Percentiles rank a stretch among this genome's conserved stretches.
Conservation (phyloP, 2,888 invertebrate species). For the Andrena chrysosceles region DNA sequence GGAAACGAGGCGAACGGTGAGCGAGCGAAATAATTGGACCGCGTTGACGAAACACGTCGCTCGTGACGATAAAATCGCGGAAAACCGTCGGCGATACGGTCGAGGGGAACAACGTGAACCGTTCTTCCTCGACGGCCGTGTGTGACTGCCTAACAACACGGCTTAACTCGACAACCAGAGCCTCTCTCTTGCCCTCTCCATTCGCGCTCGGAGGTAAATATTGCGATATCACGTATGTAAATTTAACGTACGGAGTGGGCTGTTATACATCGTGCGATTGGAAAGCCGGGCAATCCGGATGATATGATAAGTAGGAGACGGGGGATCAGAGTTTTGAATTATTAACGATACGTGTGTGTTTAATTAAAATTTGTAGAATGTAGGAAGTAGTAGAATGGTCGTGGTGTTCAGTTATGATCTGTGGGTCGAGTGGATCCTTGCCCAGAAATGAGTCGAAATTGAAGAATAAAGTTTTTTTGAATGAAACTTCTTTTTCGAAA, state of each 20-base stretch:
- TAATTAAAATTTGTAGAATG: too few relatives aligned
- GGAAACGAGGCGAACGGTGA: not conserved
- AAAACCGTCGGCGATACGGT: not conserved
- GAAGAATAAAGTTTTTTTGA: too few relatives aligned
- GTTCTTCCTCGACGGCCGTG: constrained; percentile 20
- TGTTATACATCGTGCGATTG: not conserved
- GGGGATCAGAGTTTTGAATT: too few relatives aligned
- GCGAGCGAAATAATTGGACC: constrained; percentile 1
- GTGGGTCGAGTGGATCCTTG: too few relatives aligned
- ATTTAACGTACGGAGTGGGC: constrained; percentile 11
- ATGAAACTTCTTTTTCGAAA: too few relatives aligned
- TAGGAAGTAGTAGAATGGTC: too few relatives aligned
- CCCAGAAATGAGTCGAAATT: too few relatives aligned
- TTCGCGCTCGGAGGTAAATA: constrained; percentile 57
- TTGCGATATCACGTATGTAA: constrained; percentile 40
- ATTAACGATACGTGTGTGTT: too few relatives aligned
- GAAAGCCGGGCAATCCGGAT: too few relatives aligned
- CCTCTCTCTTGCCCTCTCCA: constrained; percentile 58
- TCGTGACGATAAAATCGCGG: not conserved
- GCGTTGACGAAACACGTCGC: not conserved
- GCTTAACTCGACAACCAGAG: constrained; percentile 24
- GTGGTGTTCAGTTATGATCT: too few relatives aligned
- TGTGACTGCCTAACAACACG: constrained; percentile 51
- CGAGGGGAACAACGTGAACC: not conserved
- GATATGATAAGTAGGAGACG: too few relatives aligned